These are phyloP conservation scores for Pachymerium ferrugineum DNA, from an alignment of 2,888 invertebrate species.

Conservation along the genomic window DNA sequence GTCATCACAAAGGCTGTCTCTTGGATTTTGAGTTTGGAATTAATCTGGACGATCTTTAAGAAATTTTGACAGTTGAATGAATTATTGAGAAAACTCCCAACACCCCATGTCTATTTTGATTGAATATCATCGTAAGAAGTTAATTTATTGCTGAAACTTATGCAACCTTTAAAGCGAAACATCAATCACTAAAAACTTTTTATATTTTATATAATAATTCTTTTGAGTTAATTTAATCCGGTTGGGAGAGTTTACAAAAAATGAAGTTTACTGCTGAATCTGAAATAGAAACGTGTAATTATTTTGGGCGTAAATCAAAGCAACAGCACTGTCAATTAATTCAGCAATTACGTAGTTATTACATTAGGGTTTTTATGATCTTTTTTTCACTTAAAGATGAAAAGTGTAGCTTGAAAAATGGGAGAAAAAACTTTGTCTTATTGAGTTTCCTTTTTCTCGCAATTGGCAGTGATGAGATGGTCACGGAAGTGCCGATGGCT, in stretches of 20 bases:
- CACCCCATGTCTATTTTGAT: not conserved
- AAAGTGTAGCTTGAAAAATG: not conserved
- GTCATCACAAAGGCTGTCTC: not conserved
- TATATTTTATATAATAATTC: not conserved
- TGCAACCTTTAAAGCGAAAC: not conserved
- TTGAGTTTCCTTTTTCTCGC: slow-evolving; percentile 17
- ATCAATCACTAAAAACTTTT: too few species aligned
- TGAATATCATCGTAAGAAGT: not conserved
- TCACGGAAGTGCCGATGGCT: slow-evolving; percentile 24
- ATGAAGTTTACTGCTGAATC: too few species aligned
- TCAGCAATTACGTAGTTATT: slow-evolving; percentile 27
- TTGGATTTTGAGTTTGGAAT: not conserved
- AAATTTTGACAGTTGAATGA: not conserved
- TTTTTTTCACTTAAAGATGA: not conserved
- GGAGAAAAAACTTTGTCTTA: not conserved
- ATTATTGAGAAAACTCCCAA: not conserved
- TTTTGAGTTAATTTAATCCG: too few species aligned
- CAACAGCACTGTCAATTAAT: slow-evolving; percentile 16
- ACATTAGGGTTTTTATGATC: not conserved
- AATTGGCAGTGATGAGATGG: slow-evolving; percentile 27
- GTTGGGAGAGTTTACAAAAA: too few species aligned
- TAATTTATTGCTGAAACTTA: not conserved
- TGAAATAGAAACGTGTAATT: too few species aligned
- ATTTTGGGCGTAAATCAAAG: not conserved
- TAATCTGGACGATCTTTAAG: too few species aligned